A percentile compares a stretch with the other conserved stretches of the same genome.
Evolutionary conservation across 2,797 vertebrate species (phyloP).

Genomic region (Hyperoplus immaculatus): DNA sequence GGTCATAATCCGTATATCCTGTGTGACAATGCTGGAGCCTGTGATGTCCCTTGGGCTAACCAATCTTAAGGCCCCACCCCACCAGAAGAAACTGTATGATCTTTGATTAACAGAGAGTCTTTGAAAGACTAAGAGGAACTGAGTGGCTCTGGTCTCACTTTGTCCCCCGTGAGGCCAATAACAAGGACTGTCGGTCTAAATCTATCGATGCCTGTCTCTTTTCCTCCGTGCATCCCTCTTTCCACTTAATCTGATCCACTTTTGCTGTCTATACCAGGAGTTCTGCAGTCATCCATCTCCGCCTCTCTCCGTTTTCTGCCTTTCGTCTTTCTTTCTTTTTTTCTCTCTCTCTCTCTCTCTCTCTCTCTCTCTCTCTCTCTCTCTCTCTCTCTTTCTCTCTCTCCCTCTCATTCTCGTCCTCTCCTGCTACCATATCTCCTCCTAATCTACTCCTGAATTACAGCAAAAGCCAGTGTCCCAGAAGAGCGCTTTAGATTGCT

Average conservation of each 20-base stretch:
- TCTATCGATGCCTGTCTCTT: constrained; percentile 41
- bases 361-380: constrained; percentile 45
- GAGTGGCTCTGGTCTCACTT: constrained; percentile 52
- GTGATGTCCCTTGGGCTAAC: constrained; percentile 32
- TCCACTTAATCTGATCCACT: constrained; percentile 65
- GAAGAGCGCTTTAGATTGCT: constrained; percentile 59
- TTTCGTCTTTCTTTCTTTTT: constrained; percentile 43
- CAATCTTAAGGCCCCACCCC: constrained; percentile 29
- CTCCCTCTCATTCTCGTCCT: too few relatives aligned
- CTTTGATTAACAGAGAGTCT: constrained; percentile 48
- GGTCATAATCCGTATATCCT: constrained; percentile 22
- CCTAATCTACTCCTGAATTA: constrained; percentile 76
- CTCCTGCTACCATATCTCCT: constrained; percentile 68
- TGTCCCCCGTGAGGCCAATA: constrained; percentile 50
- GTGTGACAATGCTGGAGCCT: constrained; percentile 32
- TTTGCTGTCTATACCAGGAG: constrained; percentile 46
- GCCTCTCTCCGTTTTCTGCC: constrained; percentile 32
- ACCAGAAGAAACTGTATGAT: constrained; percentile 33
- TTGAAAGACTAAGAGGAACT: constrained; percentile 44
- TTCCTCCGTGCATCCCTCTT: constrained; percentile 33
- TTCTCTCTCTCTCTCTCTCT: constrained; percentile 47
- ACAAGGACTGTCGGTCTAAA: constrained; percentile 51
- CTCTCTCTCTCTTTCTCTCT: too few relatives aligned
- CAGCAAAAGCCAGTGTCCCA: constrained; percentile 60
- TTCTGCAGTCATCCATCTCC: constrained; percentile 65